Evolutionary conservation across 2,797 vertebrate species (phyloP).

Genomic region (Pogonophryne albipinna): DNA sequence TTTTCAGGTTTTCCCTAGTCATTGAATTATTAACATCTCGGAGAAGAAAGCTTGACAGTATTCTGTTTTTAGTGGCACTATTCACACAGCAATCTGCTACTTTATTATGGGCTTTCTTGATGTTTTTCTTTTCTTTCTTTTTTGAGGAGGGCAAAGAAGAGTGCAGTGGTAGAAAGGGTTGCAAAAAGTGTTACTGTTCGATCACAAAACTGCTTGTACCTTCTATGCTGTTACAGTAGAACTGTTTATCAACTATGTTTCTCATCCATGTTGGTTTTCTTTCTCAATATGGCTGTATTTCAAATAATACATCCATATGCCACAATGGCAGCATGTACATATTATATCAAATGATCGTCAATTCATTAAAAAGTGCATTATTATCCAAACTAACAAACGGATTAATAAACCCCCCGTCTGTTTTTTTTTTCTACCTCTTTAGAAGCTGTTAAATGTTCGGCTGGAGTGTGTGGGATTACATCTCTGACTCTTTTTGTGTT

Average conservation of each 20-base stretch:
- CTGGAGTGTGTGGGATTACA: neutral
- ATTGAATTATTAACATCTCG: constrained; percentile 46
- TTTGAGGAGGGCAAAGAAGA: neutral
- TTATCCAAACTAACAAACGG: too few species aligned
- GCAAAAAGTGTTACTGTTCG: constrained; percentile 24
- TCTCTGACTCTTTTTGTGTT: constrained; percentile 20
- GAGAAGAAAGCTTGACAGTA: constrained; percentile 10
- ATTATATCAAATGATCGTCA: too few species aligned
- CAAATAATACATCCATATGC: too few species aligned
- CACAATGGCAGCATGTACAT: neutral
- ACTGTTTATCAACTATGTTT: neutral
- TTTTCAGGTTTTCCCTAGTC: constrained; percentile 31
- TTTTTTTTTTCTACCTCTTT: too few species aligned
- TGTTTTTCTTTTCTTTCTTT: neutral
- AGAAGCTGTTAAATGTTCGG: constrained; percentile 5
- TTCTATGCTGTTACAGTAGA: neutral
- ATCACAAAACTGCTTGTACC: neutral
- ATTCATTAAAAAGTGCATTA: too few species aligned
- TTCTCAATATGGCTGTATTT: neutral
- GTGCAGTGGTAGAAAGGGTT: neutral
- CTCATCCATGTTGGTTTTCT: neutral
- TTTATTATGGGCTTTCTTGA: neutral
- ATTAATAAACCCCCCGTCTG: too few species aligned
- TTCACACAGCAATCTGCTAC: constrained; percentile 1
- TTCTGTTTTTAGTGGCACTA: constrained; percentile 2